Conservation (phyloP, 2,113 vertebrate species). For the Oncorhynchus tshawytscha region DNA sequence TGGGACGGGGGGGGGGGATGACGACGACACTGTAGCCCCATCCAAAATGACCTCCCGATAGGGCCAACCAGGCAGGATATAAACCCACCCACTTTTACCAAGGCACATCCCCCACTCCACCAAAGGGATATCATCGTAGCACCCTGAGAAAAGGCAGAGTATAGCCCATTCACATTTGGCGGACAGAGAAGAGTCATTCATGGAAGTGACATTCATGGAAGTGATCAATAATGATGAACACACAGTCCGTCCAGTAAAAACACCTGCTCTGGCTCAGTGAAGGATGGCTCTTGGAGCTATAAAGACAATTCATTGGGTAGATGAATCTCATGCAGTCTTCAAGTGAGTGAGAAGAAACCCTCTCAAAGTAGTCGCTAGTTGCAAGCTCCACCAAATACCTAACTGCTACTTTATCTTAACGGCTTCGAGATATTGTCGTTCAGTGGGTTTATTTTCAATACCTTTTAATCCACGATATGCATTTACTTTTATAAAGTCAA, state of each 20-base stretch:
- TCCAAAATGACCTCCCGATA: too few relatives aligned
- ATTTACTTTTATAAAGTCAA: constrained; percentile 22
- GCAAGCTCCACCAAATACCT: background rate
- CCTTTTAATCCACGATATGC: constrained; percentile 4
- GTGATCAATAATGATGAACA: constrained; percentile 15
- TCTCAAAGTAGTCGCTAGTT: background rate
- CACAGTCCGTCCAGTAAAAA: background rate
- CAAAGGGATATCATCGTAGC: too few relatives aligned
- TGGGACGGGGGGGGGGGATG: too few relatives aligned
- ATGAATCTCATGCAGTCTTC: background rate
- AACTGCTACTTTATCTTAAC: background rate
- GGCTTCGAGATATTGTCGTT: constrained; percentile 7
- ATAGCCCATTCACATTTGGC: constrained; percentile 19
- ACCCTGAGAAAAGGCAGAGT: too few relatives aligned
- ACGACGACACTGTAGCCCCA: too few relatives aligned
- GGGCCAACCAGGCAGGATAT: too few relatives aligned
- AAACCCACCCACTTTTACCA: too few relatives aligned
- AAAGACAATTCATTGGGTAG: background rate
- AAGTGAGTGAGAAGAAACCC: background rate
- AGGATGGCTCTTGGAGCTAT: background rate
- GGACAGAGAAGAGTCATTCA: constrained; percentile 8
- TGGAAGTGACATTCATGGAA: constrained; percentile 1
- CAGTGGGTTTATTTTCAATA: constrained; percentile 16
- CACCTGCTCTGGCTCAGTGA: background rate
- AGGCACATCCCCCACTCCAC: too few relatives aligned